These are phyloP conservation scores for Eclectus roratus DNA, from an alignment of 2,113 vertebrate species.

Conservation along the genomic window DNA sequence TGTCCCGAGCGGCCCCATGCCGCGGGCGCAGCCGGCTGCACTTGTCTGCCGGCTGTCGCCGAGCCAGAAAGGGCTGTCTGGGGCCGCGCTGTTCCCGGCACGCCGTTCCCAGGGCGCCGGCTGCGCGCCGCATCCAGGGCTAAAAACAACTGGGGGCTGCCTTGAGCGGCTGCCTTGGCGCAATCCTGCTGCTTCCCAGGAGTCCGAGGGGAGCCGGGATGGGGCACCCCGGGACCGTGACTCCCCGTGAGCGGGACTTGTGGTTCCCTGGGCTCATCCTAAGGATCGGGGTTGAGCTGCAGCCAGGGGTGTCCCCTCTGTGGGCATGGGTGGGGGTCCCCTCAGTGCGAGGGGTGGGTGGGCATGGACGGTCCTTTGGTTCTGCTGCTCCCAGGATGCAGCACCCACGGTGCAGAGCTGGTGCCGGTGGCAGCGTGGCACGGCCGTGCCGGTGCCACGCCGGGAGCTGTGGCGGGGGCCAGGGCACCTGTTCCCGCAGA, in stretches of 20 bases:
- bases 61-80: conserved; percentile 61
- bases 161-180: background rate
- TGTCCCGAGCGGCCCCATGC: conserved; percentile 48
- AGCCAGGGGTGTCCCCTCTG: background rate
- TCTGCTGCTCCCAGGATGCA: background rate
- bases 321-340: background rate
- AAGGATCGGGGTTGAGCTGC: background rate
- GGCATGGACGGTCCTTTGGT: background rate
- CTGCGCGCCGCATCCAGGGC: conserved; percentile 17
- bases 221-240: background rate
- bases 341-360: fast-evolving
- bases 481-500: conserved; percentile 52
- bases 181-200: background rate
- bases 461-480: background rate
- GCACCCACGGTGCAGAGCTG: fast-evolving
- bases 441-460: background rate
- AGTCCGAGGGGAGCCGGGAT: background rate
- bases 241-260: background rate
- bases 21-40: conserved; percentile 29
- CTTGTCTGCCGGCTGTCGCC: conserved; percentile 59
- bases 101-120: conserved; percentile 52
- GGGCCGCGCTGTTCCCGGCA: conserved; percentile 57
- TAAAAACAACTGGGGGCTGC: conserved; percentile 40
- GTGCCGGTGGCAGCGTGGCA: background rate
- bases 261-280: too few relatives aligned